Conservation (phyloP, 2,113 vertebrate species). For the Neolamprologus variostigma region DNA sequence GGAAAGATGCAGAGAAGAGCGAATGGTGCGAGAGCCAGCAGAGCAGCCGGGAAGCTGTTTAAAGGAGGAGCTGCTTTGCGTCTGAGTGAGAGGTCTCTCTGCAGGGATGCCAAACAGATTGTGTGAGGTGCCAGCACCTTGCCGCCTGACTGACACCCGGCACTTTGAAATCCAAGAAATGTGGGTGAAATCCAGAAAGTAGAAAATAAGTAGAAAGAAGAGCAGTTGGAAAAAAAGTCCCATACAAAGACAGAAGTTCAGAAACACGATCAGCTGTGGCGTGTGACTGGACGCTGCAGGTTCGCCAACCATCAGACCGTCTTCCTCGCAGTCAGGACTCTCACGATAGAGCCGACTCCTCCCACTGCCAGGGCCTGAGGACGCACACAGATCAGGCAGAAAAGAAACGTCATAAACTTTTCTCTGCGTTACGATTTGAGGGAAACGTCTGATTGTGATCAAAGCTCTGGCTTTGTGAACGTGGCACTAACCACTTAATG, state of each 20-base stretch:
- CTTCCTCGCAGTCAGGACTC: slow-evolving; percentile 92
- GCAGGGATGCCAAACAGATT: background rate
- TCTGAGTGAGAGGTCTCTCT: background rate
- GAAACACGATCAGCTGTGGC: background rate
- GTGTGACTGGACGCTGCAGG: background rate
- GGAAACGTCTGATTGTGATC: background rate
- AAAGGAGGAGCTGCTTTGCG: background rate
- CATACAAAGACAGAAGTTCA: background rate
- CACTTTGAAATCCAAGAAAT: background rate
- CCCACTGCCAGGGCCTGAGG: slow-evolving; percentile 86
- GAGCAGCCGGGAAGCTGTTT: background rate
- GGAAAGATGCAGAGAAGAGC: background rate
- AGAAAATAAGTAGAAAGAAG: background rate
- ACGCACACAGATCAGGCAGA: background rate
- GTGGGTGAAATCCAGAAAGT: background rate
- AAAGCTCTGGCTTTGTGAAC: no score
- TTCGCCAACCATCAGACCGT: slow-evolving; percentile 70
- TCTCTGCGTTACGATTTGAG: rapidly evolving
- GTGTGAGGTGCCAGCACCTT: slow-evolving; percentile 26
- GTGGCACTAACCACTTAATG: background rate
- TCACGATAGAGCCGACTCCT: slow-evolving; percentile 88
- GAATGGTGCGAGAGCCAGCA: background rate
- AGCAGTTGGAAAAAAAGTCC: background rate
- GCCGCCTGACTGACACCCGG: slow-evolving; percentile 12
- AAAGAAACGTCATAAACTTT: background rate